A percentile compares a stretch with the other conserved stretches of the same genome.
Evolutionary conservation across 2,888 invertebrate species (phyloP).

Genomic region (Macrosiphum euphorbiae): DNA sequence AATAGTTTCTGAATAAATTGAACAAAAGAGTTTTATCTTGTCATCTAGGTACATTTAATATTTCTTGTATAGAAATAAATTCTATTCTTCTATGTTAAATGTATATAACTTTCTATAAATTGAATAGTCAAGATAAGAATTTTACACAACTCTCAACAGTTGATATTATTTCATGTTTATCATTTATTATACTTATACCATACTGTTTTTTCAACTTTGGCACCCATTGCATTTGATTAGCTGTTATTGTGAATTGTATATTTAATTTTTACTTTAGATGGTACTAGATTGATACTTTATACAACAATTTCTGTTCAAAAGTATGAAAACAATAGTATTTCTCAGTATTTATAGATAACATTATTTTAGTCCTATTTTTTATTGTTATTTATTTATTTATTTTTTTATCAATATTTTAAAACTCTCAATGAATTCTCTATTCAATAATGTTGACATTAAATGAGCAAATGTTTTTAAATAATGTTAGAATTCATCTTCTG

Average conservation of each 20-base stretch:
- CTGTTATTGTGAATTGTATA: background rate
- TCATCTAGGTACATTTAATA: background rate
- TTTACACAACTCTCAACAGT: background rate
- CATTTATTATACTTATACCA: background rate
- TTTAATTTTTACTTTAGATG: background rate
- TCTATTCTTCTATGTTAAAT: background rate
- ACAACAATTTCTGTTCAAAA: background rate
- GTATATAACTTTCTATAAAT: background rate
- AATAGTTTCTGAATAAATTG: background rate
- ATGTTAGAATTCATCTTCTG: background rate
- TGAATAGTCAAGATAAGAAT: background rate
- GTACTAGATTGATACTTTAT: too few species aligned
- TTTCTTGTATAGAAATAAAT: background rate
- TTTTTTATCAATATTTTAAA: background rate
- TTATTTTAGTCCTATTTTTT: background rate
- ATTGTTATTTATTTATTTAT: background rate
- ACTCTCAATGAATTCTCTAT: background rate
- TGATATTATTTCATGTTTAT: background rate
- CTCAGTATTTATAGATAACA: background rate
- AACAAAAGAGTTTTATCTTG: background rate
- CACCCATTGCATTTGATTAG: background rate
- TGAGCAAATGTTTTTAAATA: background rate
- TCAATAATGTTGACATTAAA: background rate
- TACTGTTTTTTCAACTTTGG: background rate
- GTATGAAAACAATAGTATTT: background rate